Base-by-base conservation (phyloP, 2,888 invertebrate genomes). In the Apotomis turbidana region DNA sequence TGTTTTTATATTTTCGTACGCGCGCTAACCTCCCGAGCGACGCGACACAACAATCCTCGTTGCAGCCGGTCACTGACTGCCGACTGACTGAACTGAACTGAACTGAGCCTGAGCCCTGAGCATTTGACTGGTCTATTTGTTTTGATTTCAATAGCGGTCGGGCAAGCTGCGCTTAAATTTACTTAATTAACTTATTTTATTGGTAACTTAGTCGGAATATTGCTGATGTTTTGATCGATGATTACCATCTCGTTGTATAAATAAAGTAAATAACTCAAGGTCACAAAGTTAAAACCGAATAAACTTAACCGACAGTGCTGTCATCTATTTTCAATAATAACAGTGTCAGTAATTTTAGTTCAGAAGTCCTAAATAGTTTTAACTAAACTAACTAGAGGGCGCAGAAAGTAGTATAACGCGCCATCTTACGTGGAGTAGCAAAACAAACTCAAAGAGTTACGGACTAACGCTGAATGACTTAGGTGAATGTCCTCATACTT, bases 41-140 rank as follows among this genome's bases (percentile, higher is more conserved):
- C 57, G 13, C 67, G 0, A 60, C 57, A 27, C 67, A 0, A 60
- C 44, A 15, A 57, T 12, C 51, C 4, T 13, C 57, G 3, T 57
- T 13, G 15, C 62, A 12, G 76, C 77, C 84, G 80, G 82, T 82
- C 84, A 85, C 82, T 83, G 85, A 87, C 85, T 27, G 27, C 27
- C 27, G 27, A 27, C 27, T 27, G 27, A 27, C 27, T 27, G 27
- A 15, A 15, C 15, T 15, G 15, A 15, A 27, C 27, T 27, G 27
- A 27, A 27, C 27, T 85, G 79, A n/a, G n/a, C n/a, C n/a, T n/a
- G n/a, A n/a, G n/a, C n/a, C n/a, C n/a, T n/a, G n/a, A 80, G 81
- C 80, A 57, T 55, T 61, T 41, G 54, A 67, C 66, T 71, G 52
- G 68, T 63, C 54, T 68, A 68, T 68, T 72, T 68, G 68, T 58